These are phyloP conservation scores for Clinocottus analis DNA, from an alignment of 2,113 vertebrate genomes.

Conservation along the genomic window DNA sequence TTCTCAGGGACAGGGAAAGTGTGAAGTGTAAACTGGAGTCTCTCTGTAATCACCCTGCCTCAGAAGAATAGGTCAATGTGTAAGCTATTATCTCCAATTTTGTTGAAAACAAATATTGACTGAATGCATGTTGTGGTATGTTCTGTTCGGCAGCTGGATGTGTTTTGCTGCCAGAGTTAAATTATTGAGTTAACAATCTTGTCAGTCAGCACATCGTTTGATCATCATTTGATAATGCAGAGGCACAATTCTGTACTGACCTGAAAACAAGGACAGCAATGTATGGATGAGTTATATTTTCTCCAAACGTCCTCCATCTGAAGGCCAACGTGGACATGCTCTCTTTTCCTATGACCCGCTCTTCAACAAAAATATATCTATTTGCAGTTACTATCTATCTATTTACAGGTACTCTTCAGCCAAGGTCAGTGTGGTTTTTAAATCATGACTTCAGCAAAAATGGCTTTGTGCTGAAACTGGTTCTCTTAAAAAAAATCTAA, in stretches of 20 bases:
- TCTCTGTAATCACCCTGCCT: background rate
- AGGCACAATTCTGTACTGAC: background rate
- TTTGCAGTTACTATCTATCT: background rate
- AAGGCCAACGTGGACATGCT: background rate
- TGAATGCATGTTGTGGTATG: background rate
- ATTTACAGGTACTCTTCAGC: background rate
- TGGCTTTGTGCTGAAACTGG: background rate
- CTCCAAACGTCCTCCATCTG: too few species aligned
- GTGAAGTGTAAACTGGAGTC: background rate
- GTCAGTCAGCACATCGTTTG: background rate
- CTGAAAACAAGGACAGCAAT: background rate
- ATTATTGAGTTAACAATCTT: constrained; percentile 5
- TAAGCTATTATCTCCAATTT: background rate
- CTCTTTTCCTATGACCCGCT: background rate
- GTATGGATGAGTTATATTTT: background rate
- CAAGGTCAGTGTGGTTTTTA: background rate
- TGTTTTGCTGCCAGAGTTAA: background rate
- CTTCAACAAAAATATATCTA: background rate
- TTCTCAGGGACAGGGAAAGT: background rate
- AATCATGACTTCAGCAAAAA: background rate
- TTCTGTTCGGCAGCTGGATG: background rate
- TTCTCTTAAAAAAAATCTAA: background rate
- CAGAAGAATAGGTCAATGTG: constrained; percentile 7
- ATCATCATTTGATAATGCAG: background rate
- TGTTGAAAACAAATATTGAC: background rate